These are phyloP conservation scores for Thamnaconus septentrionalis DNA, from an alignment of 2,113 vertebrate species.

Conservation along the genomic window DNA sequence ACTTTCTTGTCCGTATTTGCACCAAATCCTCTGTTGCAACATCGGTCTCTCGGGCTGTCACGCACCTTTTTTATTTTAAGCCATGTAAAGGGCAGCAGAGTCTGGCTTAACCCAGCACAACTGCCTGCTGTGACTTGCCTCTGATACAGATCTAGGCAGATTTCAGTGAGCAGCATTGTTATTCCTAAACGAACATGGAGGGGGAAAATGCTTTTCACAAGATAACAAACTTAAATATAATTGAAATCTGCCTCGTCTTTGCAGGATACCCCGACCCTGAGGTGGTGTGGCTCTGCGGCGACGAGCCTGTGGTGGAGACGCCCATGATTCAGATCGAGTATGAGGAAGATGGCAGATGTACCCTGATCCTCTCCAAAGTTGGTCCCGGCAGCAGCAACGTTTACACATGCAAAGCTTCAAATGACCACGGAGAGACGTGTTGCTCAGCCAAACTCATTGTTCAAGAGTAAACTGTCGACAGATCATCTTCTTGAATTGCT, in stretches of 20 bases:
- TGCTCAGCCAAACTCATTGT: constrained; percentile 62
- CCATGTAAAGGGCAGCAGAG: no score
- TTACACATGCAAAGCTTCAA: constrained; percentile 76
- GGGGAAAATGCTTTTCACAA: no score
- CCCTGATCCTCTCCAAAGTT: constrained; percentile 63
- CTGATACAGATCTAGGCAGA: background rate
- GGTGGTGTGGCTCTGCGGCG: constrained; percentile 76
- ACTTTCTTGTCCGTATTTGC: no score
- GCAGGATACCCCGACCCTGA: constrained; percentile 81
- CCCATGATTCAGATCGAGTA: constrained; percentile 70
- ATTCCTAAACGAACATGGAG: background rate
- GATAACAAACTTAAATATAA: no score
- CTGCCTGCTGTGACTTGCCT: background rate
- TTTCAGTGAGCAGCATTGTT: background rate
- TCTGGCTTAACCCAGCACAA: no score
- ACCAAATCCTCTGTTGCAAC: no score
- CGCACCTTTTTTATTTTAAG: no score
- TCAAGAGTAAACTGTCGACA: constrained; percentile 12
- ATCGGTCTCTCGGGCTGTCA: no score
- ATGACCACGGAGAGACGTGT: constrained; percentile 58
- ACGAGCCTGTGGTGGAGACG: constrained; percentile 64
- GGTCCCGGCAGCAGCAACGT: constrained; percentile 48
- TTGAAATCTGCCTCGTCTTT: background rate
- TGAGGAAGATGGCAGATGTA: constrained; percentile 77
- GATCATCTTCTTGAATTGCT: constrained; percentile 2